Conservation (phyloP, 2,797 vertebrate genomes). For the Phrynocephalus vlangalii region DNA sequence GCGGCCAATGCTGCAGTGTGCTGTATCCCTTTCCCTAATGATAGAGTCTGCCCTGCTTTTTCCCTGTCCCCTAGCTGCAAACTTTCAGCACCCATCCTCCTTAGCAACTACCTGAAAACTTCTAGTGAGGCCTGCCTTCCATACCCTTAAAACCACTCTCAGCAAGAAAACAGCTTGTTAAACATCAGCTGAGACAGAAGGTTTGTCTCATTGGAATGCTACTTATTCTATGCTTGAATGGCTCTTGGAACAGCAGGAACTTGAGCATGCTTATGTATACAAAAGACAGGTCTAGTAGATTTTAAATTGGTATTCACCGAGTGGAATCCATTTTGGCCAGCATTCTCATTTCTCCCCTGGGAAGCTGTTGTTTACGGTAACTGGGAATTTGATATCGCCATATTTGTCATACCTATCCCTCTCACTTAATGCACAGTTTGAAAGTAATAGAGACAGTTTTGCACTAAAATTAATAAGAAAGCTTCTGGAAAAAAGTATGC, state of each 20-base stretch:
- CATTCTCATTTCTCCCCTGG: conserved; percentile 69
- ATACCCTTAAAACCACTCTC: conserved; percentile 55
- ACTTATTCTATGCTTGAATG: conserved; percentile 75
- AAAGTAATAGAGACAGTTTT: conserved; percentile 62
- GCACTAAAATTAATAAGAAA: conserved; percentile 45
- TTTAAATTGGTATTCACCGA: conserved; percentile 76
- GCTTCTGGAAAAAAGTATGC: conserved; percentile 13
- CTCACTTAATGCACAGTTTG: conserved; percentile 53
- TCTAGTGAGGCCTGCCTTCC: conserved; percentile 3
- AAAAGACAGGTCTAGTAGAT: conserved; percentile 72
- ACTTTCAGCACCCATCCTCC: background rate
- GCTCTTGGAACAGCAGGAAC: conserved; percentile 72
- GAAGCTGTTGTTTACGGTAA: conserved; percentile 65
- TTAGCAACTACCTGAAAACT: background rate
- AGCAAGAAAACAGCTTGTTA: conserved; percentile 78
- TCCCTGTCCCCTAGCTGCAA: background rate
- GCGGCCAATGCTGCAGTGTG: no score
- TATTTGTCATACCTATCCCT: conserved; percentile 60
- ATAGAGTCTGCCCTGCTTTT: background rate
- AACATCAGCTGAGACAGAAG: conserved; percentile 80
- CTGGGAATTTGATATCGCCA: conserved; percentile 60
- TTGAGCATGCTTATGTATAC: conserved; percentile 64
- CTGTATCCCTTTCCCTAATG: background rate
- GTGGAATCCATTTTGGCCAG: conserved; percentile 72
- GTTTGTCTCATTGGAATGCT: conserved; percentile 76